phyloP scores from a whole-genome alignment of 2,113 vertebrate genomes.

The Pomatorhinus ruficollis region DNA sequence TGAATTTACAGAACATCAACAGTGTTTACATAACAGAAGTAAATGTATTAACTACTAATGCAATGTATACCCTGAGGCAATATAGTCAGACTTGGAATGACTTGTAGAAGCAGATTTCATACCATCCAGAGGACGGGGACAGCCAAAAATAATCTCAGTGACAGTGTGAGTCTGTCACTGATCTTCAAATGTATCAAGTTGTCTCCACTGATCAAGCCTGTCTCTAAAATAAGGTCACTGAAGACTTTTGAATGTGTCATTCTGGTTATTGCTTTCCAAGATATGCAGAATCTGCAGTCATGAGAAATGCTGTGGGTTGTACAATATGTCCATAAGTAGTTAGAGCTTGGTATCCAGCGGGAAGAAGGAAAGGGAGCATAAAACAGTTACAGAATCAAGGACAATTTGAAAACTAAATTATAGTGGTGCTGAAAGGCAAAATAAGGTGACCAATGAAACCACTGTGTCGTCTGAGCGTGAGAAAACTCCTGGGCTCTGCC shows the following conservation, averaged over 20 bases:
- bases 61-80: neutral
- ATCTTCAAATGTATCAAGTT: neutral
- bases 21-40: constrained; percentile 5
- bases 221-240: neutral
- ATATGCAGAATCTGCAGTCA: neutral
- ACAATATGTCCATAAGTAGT: neutral
- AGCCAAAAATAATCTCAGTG: constrained; percentile 36
- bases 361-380: neutral
- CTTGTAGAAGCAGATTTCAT: neutral
- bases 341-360: neutral
- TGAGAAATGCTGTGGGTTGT: neutral
- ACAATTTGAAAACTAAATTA: neutral
- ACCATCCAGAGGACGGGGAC: neutral
- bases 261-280: neutral
- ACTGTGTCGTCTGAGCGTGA: neutral
- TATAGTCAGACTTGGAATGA: neutral
- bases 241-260: neutral
- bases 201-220: neutral
- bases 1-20: neutral
- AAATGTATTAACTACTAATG: neutral
- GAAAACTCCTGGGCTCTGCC: neutral
- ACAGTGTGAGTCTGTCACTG: neutral
- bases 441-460: neutral
- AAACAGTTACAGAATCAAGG: neutral
- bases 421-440: neutral